phyloP scores from a whole-genome alignment of 1,140 invertebrate species.

The Acyrthosiphon pisum region DNA sequence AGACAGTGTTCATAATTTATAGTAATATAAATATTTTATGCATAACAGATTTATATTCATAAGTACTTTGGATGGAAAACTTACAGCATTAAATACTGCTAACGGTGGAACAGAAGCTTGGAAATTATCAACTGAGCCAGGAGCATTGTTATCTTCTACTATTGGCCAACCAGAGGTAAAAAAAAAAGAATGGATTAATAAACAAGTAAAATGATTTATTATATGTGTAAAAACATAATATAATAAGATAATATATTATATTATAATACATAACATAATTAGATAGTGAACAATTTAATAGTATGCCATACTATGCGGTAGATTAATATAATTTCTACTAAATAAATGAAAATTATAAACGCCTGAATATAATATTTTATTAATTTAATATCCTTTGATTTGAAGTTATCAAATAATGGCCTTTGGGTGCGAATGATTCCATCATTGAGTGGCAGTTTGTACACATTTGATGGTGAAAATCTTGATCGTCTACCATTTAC shows the following conservation, averaged over 20 bases:
- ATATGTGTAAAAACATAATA: not conserved
- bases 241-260: no score
- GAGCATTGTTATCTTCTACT: conserved; percentile 81
- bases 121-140: conserved; percentile 76
- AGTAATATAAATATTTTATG: conserved; percentile 10
- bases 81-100: conserved; percentile 77
- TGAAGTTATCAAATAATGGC: conserved; percentile 83
- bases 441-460: conserved; percentile 86
- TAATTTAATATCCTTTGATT: conserved; percentile 56
- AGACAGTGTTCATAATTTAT: not conserved
- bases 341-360: not conserved
- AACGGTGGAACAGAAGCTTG: conserved; percentile 75
- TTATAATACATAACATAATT: no score
- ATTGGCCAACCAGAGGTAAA: conserved; percentile 82
- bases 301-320: not conserved
- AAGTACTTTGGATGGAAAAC: conserved; percentile 85
- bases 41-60: conserved; percentile 72
- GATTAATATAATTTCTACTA: not conserved
- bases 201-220: conserved; percentile 15
- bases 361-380: not conserved
- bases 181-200: conserved; percentile 53
- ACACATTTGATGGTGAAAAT: conserved; percentile 87
- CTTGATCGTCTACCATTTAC: conserved; percentile 86
- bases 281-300: not conserved
- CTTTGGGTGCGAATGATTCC: conserved; percentile 88